Base-by-base conservation (phyloP, 2,888 invertebrate species). In the Philereme transversata region DNA sequence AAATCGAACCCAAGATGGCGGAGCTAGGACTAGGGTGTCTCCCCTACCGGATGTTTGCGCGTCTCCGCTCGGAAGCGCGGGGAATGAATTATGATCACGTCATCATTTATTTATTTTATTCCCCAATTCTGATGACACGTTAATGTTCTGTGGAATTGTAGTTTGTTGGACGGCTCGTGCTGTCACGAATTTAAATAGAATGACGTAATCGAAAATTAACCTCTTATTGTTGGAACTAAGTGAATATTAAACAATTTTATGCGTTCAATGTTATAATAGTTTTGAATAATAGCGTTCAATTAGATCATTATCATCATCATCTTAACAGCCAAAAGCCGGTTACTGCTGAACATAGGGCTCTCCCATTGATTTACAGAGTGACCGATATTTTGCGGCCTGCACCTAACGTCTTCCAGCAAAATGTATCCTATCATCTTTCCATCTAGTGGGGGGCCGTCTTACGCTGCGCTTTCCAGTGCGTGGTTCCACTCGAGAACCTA, bases 1-100 rank as follows among this genome's bases (percentile, higher is more conserved):
- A 84, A 82, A 81, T 80, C 75, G 78, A 82, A 84, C 79, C 73
- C 79, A 89, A 88, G 80, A 89, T 89, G 88, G 89, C 88, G 83
- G 73, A 79, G 72, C 71, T 57, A 57, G 52, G 65, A 69, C 75
- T 82, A 81, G 90, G 88, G 89, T 84, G 83, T 66, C 84, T 79
- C 88, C 90, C 87, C 86, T 76, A 77, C 84, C 85, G 86, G 86
- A 85, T 79, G 75, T 75, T 68, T 73, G 71, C 69, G 79, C 70
- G 78, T 74, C 75, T 78, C 75, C 74, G 80, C 82, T 82, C 88
- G 88, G 90, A 90, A 88, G 81, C 81, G 76, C 74, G 76, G 68
- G 71, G 76, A 79, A 81, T 84, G 76, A 86, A 85, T 82, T 68
- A 74, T 64, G 60, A 67, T 64, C 72, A 69, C 76, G 75, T 74